phyloP scores from a whole-genome alignment of 2,113 vertebrate species.

The Dipodomys ordii region DNA sequence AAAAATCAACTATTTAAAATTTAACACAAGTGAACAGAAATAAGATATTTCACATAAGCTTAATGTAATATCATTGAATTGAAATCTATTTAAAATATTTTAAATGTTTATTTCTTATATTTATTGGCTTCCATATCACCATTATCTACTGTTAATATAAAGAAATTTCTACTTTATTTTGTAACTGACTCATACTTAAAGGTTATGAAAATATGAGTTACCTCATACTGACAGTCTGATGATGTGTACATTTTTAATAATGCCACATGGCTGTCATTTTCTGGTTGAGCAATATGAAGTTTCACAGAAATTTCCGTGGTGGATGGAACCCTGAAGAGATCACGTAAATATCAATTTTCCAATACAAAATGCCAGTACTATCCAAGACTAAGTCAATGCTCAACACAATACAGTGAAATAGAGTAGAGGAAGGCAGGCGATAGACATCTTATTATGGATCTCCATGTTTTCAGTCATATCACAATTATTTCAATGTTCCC shows the following conservation, averaged over 20 bases:
- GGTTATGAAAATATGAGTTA: constrained; percentile 80
- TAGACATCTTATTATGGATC: not conserved
- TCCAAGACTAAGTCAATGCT: not conserved
- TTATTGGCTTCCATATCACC: not conserved
- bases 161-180: constrained; percentile 11
- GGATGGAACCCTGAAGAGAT: constrained; percentile 85
- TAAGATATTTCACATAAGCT: constrained; percentile 24
- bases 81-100: not conserved
- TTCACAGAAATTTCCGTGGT: constrained; percentile 93
- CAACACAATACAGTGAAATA: not conserved
- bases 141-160: constrained; percentile 12
- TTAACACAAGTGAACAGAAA: constrained; percentile 21
- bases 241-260: constrained; percentile 94
- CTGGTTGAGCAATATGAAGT: constrained; percentile 92
- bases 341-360: constrained; percentile 41
- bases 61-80: not conserved
- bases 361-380: not conserved
- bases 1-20: constrained; percentile 33
- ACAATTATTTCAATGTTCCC: not conserved
- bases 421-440: not conserved
- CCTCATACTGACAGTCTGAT: constrained; percentile 96
- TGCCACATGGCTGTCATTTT: constrained; percentile 87
- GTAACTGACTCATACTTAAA: constrained; percentile 15
- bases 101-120: not conserved
- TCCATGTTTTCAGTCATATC: not conserved